Base-by-base conservation (phyloP, 1,140 invertebrate genomes). In the Orchesella cincta region DNA sequence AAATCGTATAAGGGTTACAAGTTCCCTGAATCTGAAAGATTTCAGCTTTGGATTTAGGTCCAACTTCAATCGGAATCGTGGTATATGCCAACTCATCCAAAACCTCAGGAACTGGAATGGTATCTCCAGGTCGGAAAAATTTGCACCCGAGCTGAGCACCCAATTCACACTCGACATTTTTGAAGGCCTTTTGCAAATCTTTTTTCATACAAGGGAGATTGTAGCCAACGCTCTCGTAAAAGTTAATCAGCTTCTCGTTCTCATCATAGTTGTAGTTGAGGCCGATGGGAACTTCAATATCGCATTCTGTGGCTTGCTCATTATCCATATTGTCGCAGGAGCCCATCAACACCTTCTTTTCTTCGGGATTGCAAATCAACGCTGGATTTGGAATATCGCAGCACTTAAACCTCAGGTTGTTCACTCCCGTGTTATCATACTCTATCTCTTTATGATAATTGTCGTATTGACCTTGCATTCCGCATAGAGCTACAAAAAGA, bases 341-440 rank as follows among this genome's bases (percentile, higher is more conserved):
- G 20, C 73, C 3, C 12, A 78, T 35, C 0, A 74, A 52, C 20
- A 35, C n/a, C 26, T 33, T 62, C 26, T n/a, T 51, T 67, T 78
- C 76, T 3, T n/a, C 23, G 1, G 76, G 76, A 0, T 3, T 33
- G 29, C 76, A 78, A 2, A 52, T 35, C n/a, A 39, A 29, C 18
- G 26, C 1, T 3, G 76, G 76, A 71, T 64, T 28, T 2, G 72
- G 72, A 23, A 78, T 39, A 39, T 29, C 29, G 52, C 76, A 78
- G 36, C 76, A 78, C 39, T 67, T 67, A 26, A 70, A 28, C 18
- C 46, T 29, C 36, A 78, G 20, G 72, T 78, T 78, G 33, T 78
- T 74, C 18, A 78, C n/a, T 28, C 76, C 76, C 20, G 76, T 78
- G 39, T 78, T 78, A 52, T 78, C 76, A 20, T 74, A 70, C 5